Evolutionary conservation across 2,113 vertebrate species (phyloP).

Genomic region (Chloropsis cyanopogon): DNA sequence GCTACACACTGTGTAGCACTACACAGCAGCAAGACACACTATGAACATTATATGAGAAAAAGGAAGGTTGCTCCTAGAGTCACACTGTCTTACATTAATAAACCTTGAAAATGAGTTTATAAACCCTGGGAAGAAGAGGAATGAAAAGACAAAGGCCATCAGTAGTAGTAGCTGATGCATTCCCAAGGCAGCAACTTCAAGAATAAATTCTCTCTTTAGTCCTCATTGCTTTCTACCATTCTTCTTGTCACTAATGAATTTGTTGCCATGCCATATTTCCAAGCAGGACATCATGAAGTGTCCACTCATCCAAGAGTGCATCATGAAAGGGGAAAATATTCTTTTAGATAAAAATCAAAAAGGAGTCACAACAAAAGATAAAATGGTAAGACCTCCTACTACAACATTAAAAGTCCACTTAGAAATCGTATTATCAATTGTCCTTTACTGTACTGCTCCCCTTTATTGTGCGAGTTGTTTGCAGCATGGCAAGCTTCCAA

Average conservation of each 20-base stretch:
- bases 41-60: background rate
- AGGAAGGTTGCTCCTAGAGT: background rate
- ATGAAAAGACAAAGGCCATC: background rate
- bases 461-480: background rate
- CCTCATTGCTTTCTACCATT: background rate
- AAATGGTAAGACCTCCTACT: background rate
- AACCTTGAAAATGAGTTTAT: background rate
- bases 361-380: background rate
- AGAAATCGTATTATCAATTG: background rate
- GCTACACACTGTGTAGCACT: too few relatives aligned
- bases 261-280: background rate
- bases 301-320: background rate
- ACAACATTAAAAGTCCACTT: background rate
- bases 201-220: background rate
- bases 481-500: slow-evolving; percentile 49
- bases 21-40: background rate
- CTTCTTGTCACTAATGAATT: background rate
- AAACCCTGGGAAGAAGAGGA: background rate
- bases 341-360: background rate
- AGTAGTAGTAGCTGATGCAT: background rate
- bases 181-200: background rate
- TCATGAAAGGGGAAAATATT: background rate
- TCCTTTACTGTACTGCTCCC: slow-evolving; percentile 1
- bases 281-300: background rate
- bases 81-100: background rate